phyloP scores from a whole-genome alignment of 2,797 vertebrate species.

The Sebastes kiyomatsui region DNA sequence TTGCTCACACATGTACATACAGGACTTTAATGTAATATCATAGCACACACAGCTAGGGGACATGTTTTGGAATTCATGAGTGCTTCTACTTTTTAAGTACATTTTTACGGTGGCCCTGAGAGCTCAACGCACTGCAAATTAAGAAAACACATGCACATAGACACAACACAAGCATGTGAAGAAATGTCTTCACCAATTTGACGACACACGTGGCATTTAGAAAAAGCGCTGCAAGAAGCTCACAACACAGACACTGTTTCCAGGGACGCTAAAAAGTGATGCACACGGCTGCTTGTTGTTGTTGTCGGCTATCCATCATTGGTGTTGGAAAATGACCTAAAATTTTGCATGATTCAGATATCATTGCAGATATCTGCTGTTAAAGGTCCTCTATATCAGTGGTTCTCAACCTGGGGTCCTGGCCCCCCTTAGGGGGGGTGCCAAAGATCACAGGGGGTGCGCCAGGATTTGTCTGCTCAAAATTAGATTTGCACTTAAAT shows the following conservation, averaged over 20 bases:
- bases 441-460: fast-evolving
- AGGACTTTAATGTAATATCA: neutral
- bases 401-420: too few species aligned
- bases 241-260: neutral
- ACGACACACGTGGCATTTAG: neutral
- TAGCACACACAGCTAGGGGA: neutral
- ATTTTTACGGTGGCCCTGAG: neutral
- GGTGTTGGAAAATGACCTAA: too few species aligned
- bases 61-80: neutral
- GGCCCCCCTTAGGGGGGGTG: too few species aligned
- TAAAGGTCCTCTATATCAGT: too few species aligned
- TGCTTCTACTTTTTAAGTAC: neutral
- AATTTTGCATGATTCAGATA: too few species aligned
- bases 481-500: too few species aligned
- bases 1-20: neutral
- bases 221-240: neutral
- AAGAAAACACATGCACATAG: neutral
- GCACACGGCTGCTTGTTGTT: neutral
- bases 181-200: neutral
- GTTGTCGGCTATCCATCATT: neutral
- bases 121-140: neutral
- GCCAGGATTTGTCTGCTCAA: neutral
- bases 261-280: fast-evolving
- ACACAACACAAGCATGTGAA: neutral
- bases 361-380: too few species aligned